Conservation (phyloP, 2,797 vertebrate genomes). For the Diceros bicornis region DNA sequence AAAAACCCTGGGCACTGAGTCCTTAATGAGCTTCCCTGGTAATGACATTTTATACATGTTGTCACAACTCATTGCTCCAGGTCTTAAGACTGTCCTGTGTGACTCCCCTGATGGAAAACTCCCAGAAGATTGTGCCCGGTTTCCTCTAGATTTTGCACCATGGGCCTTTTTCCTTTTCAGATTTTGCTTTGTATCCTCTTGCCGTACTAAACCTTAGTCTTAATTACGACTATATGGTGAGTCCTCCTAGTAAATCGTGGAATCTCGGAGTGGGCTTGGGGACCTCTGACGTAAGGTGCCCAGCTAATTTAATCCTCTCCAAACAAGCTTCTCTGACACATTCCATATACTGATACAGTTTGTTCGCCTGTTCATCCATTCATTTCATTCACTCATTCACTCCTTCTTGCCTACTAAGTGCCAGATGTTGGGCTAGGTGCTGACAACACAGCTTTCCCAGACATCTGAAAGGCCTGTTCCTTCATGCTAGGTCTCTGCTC, state of each 20-base stretch:
- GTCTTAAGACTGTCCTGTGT: neutral
- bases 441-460: neutral
- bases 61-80: too few species aligned
- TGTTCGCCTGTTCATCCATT: too few species aligned
- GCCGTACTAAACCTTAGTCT: neutral
- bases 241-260: neutral
- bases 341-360: neutral
- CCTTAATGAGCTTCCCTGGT: too few species aligned
- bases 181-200: neutral
- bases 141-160: neutral
- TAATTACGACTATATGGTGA: accelerated
- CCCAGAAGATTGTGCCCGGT: neutral
- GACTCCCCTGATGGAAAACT: neutral
- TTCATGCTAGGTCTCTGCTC: neutral
- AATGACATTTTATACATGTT: neutral
- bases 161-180: neutral
- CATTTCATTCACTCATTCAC: neutral
- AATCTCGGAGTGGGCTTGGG: neutral
- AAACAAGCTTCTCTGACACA: neutral
- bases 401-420: neutral
- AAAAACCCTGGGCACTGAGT: neutral
- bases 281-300: neutral
- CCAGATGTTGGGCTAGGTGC: too few species aligned
- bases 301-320: neutral
- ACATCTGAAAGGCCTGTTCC: too few species aligned